Evolutionary conservation across 2,113 vertebrate genomes (phyloP).

Genomic region (Albula glossodonta): DNA sequence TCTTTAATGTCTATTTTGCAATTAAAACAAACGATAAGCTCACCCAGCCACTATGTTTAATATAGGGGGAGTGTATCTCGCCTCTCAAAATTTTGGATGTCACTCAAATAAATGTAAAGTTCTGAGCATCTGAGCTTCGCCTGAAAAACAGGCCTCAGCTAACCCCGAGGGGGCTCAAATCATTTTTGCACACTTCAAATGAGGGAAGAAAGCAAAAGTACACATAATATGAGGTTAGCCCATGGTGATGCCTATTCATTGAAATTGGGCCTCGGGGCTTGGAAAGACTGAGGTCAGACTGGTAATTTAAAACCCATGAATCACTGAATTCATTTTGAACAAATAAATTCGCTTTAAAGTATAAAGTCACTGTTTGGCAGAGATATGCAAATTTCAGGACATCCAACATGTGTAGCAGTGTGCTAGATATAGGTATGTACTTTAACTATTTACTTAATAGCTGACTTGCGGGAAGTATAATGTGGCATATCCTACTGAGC

Average conservation of each 20-base stretch:
- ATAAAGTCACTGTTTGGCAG: too few species aligned
- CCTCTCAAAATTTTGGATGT: neutral
- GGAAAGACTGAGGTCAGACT: neutral
- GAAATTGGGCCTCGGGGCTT: neutral
- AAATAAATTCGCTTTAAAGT: too few species aligned
- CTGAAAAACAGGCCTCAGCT: neutral
- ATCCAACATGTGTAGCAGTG: too few species aligned
- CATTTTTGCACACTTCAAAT: neutral
- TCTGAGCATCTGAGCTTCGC: neutral
- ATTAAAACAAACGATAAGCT: neutral
- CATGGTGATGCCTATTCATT: neutral
- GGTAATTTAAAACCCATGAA: neutral
- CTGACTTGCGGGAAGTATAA: too few species aligned
- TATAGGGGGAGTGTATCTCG: neutral
- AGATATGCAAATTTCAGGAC: too few species aligned
- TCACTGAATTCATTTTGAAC: neutral
- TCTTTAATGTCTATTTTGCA: neutral
- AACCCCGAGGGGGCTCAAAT: neutral
- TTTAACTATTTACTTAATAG: too few species aligned
- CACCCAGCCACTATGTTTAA: neutral
- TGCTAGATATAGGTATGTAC: too few species aligned
- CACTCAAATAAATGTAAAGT: neutral
- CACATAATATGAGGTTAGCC: constrained; percentile 4
- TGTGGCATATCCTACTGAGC: too few species aligned
- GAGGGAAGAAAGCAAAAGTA: neutral